phyloP scores from a whole-genome alignment of 2,888 invertebrate genomes.

The Germaria angustata region DNA sequence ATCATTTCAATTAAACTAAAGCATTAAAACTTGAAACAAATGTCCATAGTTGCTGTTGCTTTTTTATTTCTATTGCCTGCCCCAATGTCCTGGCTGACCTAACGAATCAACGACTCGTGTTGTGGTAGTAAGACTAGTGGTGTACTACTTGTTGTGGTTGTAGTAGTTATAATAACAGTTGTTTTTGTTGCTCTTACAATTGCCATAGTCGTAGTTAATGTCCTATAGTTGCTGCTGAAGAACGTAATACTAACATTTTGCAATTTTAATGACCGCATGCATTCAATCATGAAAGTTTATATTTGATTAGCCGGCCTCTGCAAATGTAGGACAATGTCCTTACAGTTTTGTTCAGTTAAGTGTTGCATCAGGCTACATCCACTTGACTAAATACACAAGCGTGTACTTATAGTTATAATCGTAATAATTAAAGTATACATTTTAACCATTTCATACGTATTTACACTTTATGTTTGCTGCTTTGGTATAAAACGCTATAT shows the following conservation, averaged over 20 bases:
- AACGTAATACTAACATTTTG: constrained; percentile 25
- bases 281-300: constrained; percentile 60
- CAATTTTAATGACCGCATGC: constrained; percentile 55
- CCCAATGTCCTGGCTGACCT: background rate
- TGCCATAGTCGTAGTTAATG: constrained; percentile 1
- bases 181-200: background rate
- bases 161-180: background rate
- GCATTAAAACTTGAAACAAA: constrained; percentile 65
- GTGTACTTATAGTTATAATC: constrained; percentile 4
- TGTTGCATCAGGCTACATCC: background rate
- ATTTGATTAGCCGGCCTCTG: constrained; percentile 59
- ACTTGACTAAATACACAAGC: constrained; percentile 21
- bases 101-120: background rate
- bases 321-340: constrained; percentile 63
- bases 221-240: background rate
- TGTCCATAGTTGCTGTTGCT: constrained; percentile 38
- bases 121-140: background rate
- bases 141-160: background rate
- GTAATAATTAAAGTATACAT: constrained; percentile 35
- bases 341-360: background rate
- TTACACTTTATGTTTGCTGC: no score
- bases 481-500: background rate
- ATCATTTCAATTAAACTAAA: constrained; percentile 65
- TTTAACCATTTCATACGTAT: background rate
- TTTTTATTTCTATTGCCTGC: constrained; percentile 51